phyloP scores from a whole-genome alignment of 2,888 invertebrate genomes.

The Drosophila borborema region DNA sequence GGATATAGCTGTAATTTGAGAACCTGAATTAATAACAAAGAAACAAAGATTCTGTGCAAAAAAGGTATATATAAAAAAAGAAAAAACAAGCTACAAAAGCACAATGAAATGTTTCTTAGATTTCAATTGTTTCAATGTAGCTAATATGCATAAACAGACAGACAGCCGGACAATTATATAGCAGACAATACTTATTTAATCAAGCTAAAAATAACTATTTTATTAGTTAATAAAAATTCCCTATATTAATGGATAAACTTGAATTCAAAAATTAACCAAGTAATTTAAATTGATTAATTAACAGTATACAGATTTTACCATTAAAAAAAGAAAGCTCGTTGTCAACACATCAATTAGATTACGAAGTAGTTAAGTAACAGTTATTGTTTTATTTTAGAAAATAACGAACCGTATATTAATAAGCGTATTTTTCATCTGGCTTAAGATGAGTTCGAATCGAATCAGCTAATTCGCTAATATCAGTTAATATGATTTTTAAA shows the following conservation, averaged over 20 bases:
- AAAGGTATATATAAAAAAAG: not conserved
- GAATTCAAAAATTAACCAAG: not conserved
- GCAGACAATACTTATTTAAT: not conserved
- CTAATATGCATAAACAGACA: not conserved
- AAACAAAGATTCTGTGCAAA: not conserved
- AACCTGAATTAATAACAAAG: not conserved
- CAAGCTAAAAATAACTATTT: not conserved
- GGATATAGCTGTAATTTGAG: not conserved
- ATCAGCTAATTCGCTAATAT: not conserved
- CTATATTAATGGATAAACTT: not conserved
- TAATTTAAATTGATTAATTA: not conserved
- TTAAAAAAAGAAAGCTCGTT: not conserved
- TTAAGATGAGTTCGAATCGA: slow-evolving; percentile 14
- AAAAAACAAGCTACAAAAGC: not conserved
- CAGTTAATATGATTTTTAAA: slow-evolving; percentile 2
- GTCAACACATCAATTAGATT: slow-evolving; percentile 26
- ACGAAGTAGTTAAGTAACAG: slow-evolving; percentile 29
- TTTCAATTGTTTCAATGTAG: not conserved
- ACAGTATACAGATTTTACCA: not conserved
- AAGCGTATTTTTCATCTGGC: slow-evolving; percentile 10
- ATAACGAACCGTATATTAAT: slow-evolving; percentile 24
- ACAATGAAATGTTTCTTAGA: not conserved
- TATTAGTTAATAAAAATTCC: not conserved
- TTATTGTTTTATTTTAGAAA: slow-evolving; percentile 39
- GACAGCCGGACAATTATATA: not conserved